Conservation (phyloP, 1,140 invertebrate species). For the Drosophila varians region DNA sequence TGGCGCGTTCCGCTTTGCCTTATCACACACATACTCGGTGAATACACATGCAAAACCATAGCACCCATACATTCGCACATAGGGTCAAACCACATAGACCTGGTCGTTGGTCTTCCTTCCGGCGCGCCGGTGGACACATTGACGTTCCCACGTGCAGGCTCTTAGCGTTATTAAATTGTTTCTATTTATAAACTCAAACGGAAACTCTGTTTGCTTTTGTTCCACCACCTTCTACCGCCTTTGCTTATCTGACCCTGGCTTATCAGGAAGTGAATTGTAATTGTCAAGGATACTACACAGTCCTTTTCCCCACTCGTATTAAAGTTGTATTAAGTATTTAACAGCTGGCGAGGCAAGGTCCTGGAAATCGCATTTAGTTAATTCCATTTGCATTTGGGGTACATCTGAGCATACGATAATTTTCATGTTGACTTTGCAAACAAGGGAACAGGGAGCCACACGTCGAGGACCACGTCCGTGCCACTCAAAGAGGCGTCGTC, state of each 20-base stretch:
- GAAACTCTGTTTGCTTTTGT: constrained; percentile 42
- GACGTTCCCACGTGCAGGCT: constrained; percentile 75
- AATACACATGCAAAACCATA: constrained; percentile 14
- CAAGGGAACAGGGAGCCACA: constrained; percentile 17
- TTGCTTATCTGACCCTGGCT: constrained; percentile 32
- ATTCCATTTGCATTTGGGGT: constrained; percentile 64
- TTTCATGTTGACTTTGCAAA: constrained; percentile 42
- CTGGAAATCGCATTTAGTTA: constrained; percentile 50
- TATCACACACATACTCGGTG: constrained; percentile 49
- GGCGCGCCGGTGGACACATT: constrained; percentile 44
- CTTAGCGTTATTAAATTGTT: constrained; percentile 73
- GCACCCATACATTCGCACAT: constrained; percentile 5
- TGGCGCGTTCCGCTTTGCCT: constrained; percentile 69
- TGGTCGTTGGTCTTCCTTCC: constrained; percentile 38
- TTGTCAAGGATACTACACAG: constrained; percentile 53
- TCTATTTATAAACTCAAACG: constrained; percentile 72
- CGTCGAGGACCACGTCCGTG: not conserved
- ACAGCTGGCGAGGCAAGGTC: constrained; percentile 15
- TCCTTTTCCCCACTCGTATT: constrained; percentile 29
- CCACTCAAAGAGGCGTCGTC: not conserved
- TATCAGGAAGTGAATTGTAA: constrained; percentile 63
- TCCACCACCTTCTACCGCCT: not conserved
- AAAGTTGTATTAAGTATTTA: constrained; percentile 57
- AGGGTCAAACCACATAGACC: constrained; percentile 5
- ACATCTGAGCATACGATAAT: constrained; percentile 55